A percentile compares a stretch with the other conserved stretches of the same genome.
phyloP scores from a whole-genome alignment of 2,888 invertebrate species.

The Diarsia brunnea region DNA sequence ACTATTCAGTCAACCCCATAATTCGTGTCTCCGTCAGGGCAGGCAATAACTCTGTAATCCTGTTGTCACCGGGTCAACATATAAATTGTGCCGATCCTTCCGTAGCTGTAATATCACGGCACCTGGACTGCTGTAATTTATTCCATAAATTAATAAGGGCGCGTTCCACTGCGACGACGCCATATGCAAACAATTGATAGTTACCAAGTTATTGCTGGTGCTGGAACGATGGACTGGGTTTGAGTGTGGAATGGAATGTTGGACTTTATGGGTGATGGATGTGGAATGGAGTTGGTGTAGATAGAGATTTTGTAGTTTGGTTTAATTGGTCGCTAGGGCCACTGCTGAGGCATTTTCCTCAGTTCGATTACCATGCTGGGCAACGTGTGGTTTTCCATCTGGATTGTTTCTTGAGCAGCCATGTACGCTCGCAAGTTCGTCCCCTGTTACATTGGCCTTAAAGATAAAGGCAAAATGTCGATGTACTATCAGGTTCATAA shows the following conservation, averaged over 20 bases:
- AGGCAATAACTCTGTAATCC: conserved; percentile 58
- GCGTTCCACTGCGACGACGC: conserved; percentile 41
- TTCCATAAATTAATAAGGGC: conserved; percentile 66
- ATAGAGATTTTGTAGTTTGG: not conserved
- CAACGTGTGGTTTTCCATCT: not conserved
- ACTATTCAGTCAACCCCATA: conserved; percentile 21
- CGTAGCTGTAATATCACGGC: conserved; percentile 52
- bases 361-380: not conserved
- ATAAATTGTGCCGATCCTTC: conserved; percentile 58
- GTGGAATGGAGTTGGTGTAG: not conserved
- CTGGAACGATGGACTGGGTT: conserved; percentile 26
- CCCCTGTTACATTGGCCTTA: not conserved
- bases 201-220: conserved; percentile 49
- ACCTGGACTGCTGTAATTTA: conserved; percentile 65
- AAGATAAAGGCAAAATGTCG: not conserved
- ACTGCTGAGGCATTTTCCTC: not conserved
- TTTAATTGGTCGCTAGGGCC: not conserved
- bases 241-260: not conserved
- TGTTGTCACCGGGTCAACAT: conserved; percentile 58
- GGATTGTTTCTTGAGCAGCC: not conserved
- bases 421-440: not conserved
- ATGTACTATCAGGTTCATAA: not conserved
- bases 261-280: not conserved
- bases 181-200: conserved; percentile 62
- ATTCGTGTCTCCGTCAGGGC: conserved; percentile 41